These are phyloP conservation scores for Emmelina monodactyla DNA, from an alignment of 2,888 invertebrate species.

Conservation along the genomic window DNA sequence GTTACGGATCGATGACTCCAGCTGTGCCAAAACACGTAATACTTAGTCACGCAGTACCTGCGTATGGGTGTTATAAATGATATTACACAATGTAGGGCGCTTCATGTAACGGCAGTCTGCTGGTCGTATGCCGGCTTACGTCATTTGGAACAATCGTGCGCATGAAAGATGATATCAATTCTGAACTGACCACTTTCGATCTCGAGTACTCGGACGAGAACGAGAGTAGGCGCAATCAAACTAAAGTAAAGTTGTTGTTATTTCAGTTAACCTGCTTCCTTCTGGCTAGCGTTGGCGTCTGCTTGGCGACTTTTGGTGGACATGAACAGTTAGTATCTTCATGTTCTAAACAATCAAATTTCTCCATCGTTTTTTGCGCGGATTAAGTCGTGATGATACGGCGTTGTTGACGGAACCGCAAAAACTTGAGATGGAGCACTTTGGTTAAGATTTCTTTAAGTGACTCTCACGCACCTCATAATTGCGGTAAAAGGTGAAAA, in stretches of 20 bases:
- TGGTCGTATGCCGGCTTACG: slow-evolving; percentile 7
- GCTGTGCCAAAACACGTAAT: too few species aligned
- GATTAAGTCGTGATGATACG: neutral
- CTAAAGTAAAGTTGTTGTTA: slow-evolving; percentile 25
- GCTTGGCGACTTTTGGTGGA: slow-evolving; percentile 61
- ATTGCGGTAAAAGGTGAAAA: slow-evolving; percentile 57
- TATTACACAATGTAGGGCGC: too few species aligned
- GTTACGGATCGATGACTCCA: too few species aligned
- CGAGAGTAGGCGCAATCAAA: too few species aligned
- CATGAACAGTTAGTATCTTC: slow-evolving; percentile 58
- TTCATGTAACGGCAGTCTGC: too few species aligned
- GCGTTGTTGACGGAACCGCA: slow-evolving; percentile 32
- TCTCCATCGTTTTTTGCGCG: slow-evolving; percentile 16
- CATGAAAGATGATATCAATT: slow-evolving; percentile 2
- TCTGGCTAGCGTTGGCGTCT: slow-evolving; percentile 51
- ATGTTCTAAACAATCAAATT: slow-evolving; percentile 20
- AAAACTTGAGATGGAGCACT: slow-evolving; percentile 38
- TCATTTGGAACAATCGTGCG: slow-evolving; percentile 8
- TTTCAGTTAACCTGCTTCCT: slow-evolving; percentile 57
- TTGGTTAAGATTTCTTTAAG: slow-evolving; percentile 49
- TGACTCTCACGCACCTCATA: slow-evolving; percentile 49
- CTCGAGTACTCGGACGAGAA: too few species aligned
- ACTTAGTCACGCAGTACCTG: too few species aligned
- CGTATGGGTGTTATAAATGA: too few species aligned
- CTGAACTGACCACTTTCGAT: slow-evolving; percentile 25